These are phyloP conservation scores for Oreortyx pictus DNA, from an alignment of 2,797 vertebrate species.

Conservation along the genomic window DNA sequence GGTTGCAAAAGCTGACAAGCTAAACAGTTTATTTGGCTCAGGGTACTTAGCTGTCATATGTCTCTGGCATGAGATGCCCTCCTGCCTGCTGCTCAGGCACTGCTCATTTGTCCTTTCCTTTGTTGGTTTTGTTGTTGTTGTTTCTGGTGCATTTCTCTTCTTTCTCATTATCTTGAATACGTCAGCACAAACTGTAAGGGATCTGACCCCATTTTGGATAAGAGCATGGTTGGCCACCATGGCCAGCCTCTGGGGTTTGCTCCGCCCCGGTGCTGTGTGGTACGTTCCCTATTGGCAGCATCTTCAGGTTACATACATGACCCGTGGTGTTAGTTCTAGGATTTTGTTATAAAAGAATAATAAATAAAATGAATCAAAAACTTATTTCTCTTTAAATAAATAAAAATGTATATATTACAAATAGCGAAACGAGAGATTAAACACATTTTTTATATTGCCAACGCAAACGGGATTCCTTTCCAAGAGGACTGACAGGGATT, in stretches of 20 bases:
- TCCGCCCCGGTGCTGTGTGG: neutral
- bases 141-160: neutral
- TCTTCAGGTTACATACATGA: constrained; percentile 19
- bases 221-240: neutral
- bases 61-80: constrained; percentile 20
- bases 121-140: neutral
- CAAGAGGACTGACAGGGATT: constrained; percentile 33
- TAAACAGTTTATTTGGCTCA: constrained; percentile 54
- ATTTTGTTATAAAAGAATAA: neutral
- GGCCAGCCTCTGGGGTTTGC: neutral
- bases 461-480: constrained; percentile 35
- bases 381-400: constrained; percentile 13
- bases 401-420: constrained; percentile 41
- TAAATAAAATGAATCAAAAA: constrained; percentile 5
- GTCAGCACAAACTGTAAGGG: neutral
- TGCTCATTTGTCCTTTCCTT: neutral
- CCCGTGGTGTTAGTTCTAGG: neutral
- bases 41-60: constrained; percentile 47
- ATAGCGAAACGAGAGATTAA: constrained; percentile 46
- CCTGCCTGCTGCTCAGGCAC: constrained; percentile 3
- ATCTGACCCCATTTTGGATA: neutral
- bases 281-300: neutral
- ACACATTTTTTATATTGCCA: constrained; percentile 65
- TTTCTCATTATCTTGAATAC: neutral
- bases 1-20: constrained; percentile 48